These are phyloP conservation scores for Lathamus discolor DNA, from an alignment of 2,113 vertebrate species.

Conservation along the genomic window DNA sequence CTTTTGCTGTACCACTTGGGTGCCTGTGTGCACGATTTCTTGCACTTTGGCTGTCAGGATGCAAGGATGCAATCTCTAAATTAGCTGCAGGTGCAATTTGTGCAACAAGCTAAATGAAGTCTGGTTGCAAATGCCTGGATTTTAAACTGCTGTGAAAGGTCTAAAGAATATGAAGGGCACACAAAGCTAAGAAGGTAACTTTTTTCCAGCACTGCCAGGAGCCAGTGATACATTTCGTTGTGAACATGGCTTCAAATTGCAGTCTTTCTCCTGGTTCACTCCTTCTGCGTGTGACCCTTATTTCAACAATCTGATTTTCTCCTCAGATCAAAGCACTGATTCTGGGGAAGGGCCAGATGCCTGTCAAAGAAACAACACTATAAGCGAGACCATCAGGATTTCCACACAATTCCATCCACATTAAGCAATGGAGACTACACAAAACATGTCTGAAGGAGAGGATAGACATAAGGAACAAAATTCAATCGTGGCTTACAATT, in stretches of 20 bases:
- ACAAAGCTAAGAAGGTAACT: neutral
- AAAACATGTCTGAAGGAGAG: neutral
- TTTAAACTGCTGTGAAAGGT: neutral
- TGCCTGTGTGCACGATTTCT: neutral
- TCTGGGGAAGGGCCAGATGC: neutral
- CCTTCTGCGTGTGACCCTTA: neutral
- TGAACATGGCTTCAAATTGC: neutral
- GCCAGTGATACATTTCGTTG: neutral
- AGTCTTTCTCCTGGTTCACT: neutral
- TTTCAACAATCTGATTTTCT: neutral
- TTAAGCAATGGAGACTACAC: neutral
- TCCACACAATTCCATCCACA: neutral
- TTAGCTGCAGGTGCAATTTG: slow-evolving; percentile 2
- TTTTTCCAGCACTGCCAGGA: neutral
- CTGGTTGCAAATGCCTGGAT: neutral
- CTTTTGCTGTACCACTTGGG: neutral
- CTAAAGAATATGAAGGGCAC: neutral
- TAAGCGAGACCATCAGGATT: neutral
- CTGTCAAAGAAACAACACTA: neutral
- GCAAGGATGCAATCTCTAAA: neutral
- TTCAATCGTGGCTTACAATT: neutral
- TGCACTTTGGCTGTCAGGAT: neutral
- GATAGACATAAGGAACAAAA: neutral
- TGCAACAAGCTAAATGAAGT: neutral
- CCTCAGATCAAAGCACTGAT: neutral